A percentile compares a stretch with the other conserved stretches of the same genome.
phyloP scores from a whole-genome alignment of 2,113 vertebrate species.

The Channa argus region DNA sequence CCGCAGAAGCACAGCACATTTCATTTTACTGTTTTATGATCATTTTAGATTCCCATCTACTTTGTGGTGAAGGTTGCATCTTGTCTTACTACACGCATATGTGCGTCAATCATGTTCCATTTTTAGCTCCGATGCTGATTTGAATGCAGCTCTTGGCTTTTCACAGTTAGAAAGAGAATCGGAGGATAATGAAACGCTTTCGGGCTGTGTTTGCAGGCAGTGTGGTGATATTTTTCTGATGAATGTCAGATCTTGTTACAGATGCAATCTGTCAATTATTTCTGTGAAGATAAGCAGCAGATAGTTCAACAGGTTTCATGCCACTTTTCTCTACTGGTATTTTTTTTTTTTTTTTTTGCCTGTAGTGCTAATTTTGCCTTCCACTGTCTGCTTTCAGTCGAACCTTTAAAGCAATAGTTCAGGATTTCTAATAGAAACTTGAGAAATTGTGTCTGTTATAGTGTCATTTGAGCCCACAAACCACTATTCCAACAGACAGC shows the following conservation, averaged over 20 bases:
- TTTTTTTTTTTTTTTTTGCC: neutral
- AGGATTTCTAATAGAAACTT: no score
- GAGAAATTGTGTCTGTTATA: no score
- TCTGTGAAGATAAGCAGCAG: constrained; percentile 20
- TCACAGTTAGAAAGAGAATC: constrained; percentile 9
- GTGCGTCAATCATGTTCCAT: constrained; percentile 46
- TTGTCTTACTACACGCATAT: constrained; percentile 10
- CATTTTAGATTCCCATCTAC: constrained; percentile 5
- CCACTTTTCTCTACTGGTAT: neutral
- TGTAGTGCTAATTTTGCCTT: neutral
- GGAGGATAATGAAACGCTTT: constrained; percentile 45
- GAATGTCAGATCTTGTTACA: constrained; percentile 24
- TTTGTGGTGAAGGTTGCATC: neutral
- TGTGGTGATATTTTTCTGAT: constrained; percentile 26
- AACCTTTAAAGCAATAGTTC: no score
- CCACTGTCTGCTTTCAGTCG: no score
- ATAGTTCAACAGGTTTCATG: constrained; percentile 26
- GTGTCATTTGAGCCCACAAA: no score
- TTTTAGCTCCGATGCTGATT: constrained; percentile 49
- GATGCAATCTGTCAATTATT: constrained; percentile 52
- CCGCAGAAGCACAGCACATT: neutral
- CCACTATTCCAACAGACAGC: no score
- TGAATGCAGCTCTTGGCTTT: constrained; percentile 28
- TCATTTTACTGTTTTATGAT: constrained; percentile 18
- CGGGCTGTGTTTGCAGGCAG: constrained; percentile 25